Conservation (phyloP, 2,113 vertebrate genomes). For the Dascyllus trimaculatus region DNA sequence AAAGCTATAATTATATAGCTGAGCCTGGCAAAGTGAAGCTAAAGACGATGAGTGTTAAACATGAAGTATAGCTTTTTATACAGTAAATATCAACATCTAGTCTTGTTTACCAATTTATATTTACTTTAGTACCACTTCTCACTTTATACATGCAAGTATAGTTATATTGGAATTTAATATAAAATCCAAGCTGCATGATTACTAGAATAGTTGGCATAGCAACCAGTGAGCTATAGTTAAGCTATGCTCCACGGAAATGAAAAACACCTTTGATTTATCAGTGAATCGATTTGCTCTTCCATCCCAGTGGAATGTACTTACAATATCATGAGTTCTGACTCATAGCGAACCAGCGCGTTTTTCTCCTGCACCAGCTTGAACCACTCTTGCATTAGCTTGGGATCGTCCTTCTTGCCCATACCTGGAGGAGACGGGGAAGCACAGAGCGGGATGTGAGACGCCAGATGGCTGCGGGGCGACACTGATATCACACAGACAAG, state of each 20-base stretch:
- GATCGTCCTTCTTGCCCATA: slow-evolving; percentile 99
- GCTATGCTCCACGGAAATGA: background rate
- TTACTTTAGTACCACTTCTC: too few species aligned
- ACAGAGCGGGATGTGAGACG: slow-evolving; percentile 48
- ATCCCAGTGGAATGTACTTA: slow-evolving; percentile 82
- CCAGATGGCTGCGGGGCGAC: background rate
- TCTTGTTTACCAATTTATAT: too few species aligned
- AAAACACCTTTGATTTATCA: background rate
- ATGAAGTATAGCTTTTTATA: too few species aligned
- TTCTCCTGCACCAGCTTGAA: slow-evolving; percentile 99
- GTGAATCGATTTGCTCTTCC: background rate
- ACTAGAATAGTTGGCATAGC: background rate
- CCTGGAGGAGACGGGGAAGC: slow-evolving; percentile 82
- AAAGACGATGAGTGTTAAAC: too few species aligned
- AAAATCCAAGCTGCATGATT: too few species aligned
- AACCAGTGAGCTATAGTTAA: background rate
- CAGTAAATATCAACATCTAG: too few species aligned
- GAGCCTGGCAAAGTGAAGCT: too few species aligned
- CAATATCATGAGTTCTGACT: slow-evolving; percentile 99
- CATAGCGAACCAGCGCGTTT: slow-evolving; percentile 97
- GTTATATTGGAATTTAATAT: background rate
- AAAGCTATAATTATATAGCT: too few species aligned
- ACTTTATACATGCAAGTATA: too few species aligned
- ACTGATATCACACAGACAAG: slow-evolving; percentile 49
- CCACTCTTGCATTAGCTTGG: slow-evolving; percentile 99